A percentile compares a stretch with the other conserved stretches of the same genome.
Conservation (phyloP, 2,797 vertebrate genomes). For the Ficedula albicollis region DNA sequence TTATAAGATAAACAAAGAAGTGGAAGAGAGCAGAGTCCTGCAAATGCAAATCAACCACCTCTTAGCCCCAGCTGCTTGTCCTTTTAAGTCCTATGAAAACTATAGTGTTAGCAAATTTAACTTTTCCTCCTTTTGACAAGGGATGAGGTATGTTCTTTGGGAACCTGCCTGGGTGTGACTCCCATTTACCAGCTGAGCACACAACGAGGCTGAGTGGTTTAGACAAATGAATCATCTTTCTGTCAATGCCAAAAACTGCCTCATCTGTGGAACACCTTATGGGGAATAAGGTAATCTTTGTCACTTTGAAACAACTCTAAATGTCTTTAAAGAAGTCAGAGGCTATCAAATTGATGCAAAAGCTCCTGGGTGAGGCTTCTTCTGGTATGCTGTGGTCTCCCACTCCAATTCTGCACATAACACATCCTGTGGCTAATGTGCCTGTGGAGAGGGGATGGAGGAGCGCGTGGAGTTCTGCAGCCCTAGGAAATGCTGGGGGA, state of each 20-base stretch:
- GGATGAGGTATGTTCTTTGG: neutral
- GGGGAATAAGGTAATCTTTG: neutral
- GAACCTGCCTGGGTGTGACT: neutral
- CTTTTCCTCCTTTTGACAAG: neutral
- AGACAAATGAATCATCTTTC: neutral
- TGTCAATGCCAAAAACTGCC: neutral
- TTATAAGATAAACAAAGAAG: neutral
- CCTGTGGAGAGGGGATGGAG: rapidly evolving
- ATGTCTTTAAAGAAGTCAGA: neutral
- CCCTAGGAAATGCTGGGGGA: neutral
- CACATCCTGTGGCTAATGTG: neutral
- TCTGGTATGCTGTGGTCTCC: neutral
- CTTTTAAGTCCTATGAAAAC: neutral
- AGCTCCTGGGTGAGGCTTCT: neutral
- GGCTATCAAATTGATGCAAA: neutral
- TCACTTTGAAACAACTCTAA: neutral
- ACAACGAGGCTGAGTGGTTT: neutral
- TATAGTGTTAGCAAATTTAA: neutral
- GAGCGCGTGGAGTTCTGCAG: rapidly evolving
- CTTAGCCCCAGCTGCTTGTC: neutral
- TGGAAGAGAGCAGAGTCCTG: neutral
- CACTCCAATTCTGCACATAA: neutral
- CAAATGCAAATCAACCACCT: neutral
- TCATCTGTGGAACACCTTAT: neutral
- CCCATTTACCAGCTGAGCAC: neutral